Evolutionary conservation across 92 coral and sea anemone genomes (phyloP), one percentile per base, ranked within the genome.

Genomic region (Scolanthus callimorphus): DNA sequence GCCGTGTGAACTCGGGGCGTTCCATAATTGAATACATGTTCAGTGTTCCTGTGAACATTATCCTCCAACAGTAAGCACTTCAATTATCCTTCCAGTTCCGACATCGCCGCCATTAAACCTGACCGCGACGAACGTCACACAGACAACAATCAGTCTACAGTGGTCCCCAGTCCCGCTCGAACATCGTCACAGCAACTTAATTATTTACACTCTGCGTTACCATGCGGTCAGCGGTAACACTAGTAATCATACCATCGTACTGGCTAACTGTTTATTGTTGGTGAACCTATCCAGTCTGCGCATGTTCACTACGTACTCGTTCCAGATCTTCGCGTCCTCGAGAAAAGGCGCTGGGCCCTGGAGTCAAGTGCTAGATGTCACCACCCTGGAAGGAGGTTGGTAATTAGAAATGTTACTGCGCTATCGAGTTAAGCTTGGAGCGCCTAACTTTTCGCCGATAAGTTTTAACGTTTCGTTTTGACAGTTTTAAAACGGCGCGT

Each of bases 331-430:
- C 49, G 88, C 84, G 26, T 82, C 49, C 47, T 75, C 63, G n/a
- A 39, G 39, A 8, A 76, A 75, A 61, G 88, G 83, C 17, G 12
- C 45, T 24, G 88, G 88, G 1, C 88, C 83, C 15, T 43, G 63
- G 63, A 61, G 71, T 41, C 17, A 47, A 20, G 2, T 24, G 12
- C 4, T 73, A 0, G 23, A 15, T 1, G 72, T 51, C n/a, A 45
- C n/a, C 3, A 73, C 80, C 29, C 74, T 63, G n/a, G 80, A 73
- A 47, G 73, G 64, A 54, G 80, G 73, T 73, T 31, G 3, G 65
- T n/a, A n/a, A n/a, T n/a, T n/a, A n/a, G n/a, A n/a, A n/a, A n/a
- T n/a, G 9, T 34, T 34, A 34, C 9, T 34, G 15, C 43, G 43
- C 6, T 34, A 15, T n/a, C n/a, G n/a, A n/a, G n/a, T n/a, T n/a